Conservation (phyloP, 1,140 invertebrate species). For the Drosophila asahinai region DNA sequence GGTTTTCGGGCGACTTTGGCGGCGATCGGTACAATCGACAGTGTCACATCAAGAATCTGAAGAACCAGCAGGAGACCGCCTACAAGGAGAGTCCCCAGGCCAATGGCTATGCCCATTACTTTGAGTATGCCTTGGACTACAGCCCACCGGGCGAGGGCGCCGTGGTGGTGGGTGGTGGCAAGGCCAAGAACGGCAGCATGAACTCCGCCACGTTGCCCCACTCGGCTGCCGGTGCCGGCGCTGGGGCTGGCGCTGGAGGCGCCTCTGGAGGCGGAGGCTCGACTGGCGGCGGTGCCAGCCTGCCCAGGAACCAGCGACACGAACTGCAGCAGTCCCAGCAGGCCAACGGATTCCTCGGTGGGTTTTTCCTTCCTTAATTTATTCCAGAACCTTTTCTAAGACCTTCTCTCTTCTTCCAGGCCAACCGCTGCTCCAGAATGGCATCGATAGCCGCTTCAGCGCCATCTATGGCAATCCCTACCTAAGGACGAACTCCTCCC, state of each 20-base stretch:
- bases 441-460: constrained; percentile 93
- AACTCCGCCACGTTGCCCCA: constrained; percentile 81
- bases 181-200: constrained; percentile 60
- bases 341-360: constrained; percentile 81
- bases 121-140: constrained; percentile 94
- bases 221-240: constrained; percentile 36
- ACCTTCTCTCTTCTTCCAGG: constrained; percentile 65
- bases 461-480: constrained; percentile 96
- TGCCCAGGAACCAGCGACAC: constrained; percentile 77
- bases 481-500: constrained; percentile 87
- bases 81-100: constrained; percentile 88
- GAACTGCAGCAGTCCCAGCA: constrained; percentile 67
- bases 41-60: constrained; percentile 73
- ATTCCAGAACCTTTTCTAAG: too few relatives aligned
- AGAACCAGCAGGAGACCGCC: constrained; percentile 84
- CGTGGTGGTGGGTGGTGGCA: constrained; percentile 13
- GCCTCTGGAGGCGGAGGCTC: not conserved
- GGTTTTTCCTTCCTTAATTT: constrained; percentile 5
- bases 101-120: constrained; percentile 95
- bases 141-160: constrained; percentile 88
- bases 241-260: not conserved
- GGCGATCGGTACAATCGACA: constrained; percentile 71
- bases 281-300: constrained; percentile 58
- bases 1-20: constrained; percentile 94
- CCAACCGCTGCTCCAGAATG: constrained; percentile 86